phyloP scores from a whole-genome alignment of 1,140 invertebrate genomes.

The Caenorhabditis brenneri region DNA sequence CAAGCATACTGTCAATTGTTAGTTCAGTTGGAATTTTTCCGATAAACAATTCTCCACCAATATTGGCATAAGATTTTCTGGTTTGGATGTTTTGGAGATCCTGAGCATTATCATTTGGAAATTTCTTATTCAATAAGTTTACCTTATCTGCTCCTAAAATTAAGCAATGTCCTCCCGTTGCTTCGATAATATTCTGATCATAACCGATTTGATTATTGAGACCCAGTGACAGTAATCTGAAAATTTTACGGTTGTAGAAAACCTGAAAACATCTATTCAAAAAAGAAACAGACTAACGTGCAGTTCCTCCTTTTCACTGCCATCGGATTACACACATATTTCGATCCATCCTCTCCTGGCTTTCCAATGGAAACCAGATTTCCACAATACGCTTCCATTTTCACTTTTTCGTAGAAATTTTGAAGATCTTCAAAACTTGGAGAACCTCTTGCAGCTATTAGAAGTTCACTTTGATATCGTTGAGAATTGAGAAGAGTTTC shows the following conservation, averaged over 20 bases:
- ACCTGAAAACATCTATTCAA: too few relatives aligned
- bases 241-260: too few relatives aligned
- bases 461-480: too few relatives aligned
- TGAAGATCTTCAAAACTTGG: too few relatives aligned
- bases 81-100: neutral
- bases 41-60: neutral
- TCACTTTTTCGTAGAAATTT: neutral
- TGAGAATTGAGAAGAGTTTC: too few relatives aligned
- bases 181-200: neutral
- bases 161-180: neutral
- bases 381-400: neutral
- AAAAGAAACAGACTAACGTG: slow-evolving; percentile 35
- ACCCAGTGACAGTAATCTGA: neutral
- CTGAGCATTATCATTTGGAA: neutral
- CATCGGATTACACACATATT: slow-evolving; percentile 18
- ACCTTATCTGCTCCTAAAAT: neutral
- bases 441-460: too few relatives aligned
- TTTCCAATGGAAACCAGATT: neutral
- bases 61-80: neutral
- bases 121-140: neutral
- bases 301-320: neutral
- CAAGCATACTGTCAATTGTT: neutral
- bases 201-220: neutral
- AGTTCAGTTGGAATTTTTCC: neutral
- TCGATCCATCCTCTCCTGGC: neutral